Conservation (phyloP, 2,113 vertebrate genomes). For the Anguilla japonica region DNA sequence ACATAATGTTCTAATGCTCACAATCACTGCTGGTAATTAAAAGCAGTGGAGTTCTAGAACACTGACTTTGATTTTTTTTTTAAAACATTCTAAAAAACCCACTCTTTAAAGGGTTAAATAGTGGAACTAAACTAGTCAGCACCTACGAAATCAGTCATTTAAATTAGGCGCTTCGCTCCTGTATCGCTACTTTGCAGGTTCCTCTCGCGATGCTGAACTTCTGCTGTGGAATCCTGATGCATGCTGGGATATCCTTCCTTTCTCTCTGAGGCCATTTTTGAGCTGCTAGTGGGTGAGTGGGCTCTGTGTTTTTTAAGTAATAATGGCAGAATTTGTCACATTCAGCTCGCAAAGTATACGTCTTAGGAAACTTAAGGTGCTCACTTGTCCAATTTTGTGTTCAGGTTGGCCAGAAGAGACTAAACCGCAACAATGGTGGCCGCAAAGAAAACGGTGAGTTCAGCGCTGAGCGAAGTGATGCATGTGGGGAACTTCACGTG, state of each 20-base stretch:
- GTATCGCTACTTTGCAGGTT: not conserved
- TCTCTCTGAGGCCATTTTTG: conserved; percentile 89
- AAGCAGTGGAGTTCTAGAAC: no score
- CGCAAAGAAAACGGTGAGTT: conserved; percentile 97
- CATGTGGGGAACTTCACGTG: conserved; percentile 10
- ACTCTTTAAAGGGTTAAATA: no score
- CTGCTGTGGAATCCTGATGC: conserved; percentile 51
- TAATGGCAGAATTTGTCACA: rapidly evolving
- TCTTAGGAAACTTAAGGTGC: conserved; percentile 13
- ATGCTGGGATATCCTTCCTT: conserved; percentile 70
- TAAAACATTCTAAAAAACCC: no score
- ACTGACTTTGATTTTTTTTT: no score
- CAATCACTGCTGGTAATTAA: no score
- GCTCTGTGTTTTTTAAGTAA: conserved; percentile 40
- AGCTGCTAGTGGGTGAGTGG: conserved; percentile 70
- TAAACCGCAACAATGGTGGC: conserved; percentile 87
- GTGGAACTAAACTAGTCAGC: no score
- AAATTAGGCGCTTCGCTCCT: not conserved
- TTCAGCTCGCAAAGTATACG: rapidly evolving
- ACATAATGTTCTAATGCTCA: no score
- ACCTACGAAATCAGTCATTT: not conserved
- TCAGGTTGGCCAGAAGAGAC: conserved; percentile 66
- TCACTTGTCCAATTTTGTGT: conserved; percentile 14
- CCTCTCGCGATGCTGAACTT: not conserved
- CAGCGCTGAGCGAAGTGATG: not conserved